These are phyloP conservation scores for Camelus dromedarius DNA, from an alignment of 2,113 vertebrate genomes.

Conservation along the genomic window DNA sequence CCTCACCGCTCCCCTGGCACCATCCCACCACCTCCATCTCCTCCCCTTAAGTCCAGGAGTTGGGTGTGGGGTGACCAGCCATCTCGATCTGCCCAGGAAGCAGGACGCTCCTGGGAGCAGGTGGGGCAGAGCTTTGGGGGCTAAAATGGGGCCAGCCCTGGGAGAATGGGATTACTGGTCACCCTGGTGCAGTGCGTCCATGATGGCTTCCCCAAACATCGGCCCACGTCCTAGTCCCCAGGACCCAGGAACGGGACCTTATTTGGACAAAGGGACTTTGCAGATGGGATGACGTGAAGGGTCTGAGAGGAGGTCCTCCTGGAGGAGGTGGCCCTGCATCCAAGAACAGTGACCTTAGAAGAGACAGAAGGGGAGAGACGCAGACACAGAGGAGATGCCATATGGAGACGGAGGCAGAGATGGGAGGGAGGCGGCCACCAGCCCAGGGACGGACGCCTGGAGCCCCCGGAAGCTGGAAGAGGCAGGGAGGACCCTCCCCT, in stretches of 20 bases:
- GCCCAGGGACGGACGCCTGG: not conserved
- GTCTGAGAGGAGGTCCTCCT: not conserved
- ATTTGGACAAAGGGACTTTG: too few species aligned
- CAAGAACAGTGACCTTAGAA: not conserved
- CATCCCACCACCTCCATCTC: fast-evolving
- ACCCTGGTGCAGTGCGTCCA: too few species aligned
- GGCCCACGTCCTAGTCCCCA: not conserved
- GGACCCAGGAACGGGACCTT: not conserved
- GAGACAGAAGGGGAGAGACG: not conserved
- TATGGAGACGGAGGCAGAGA: fast-evolving
- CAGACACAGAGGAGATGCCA: not conserved
- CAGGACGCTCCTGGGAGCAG: not conserved
- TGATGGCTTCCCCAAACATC: not conserved
- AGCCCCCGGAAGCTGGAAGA: not conserved
- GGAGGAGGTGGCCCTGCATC: not conserved
- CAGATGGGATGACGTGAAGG: not conserved
- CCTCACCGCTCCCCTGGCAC: too few species aligned
- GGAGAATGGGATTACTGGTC: too few species aligned
- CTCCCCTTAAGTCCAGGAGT: not conserved
- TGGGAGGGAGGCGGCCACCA: too few species aligned
- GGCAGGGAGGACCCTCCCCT: not conserved
- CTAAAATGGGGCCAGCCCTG: too few species aligned
- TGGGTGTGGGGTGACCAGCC: fast-evolving
- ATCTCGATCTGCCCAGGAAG: too few species aligned
- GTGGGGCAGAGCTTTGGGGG: too few species aligned